Evolutionary conservation across 1,140 invertebrate genomes (phyloP), one percentile per base, ranked within the genome.

Genomic region (Zaprionus kolodkinae): DNA sequence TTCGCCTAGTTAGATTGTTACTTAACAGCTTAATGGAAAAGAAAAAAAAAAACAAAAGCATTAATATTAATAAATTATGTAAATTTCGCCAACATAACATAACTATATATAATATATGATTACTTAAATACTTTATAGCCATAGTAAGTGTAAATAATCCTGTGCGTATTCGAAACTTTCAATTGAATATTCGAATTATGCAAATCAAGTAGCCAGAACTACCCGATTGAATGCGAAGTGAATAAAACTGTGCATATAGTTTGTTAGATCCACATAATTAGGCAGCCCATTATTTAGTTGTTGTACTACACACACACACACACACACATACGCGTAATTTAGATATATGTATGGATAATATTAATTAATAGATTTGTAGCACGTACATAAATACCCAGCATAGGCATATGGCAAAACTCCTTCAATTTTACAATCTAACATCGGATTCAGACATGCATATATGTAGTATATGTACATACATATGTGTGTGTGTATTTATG

Each of bases 181-280:
- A 74, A 69, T 74, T 54, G 30, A 60, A 62, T 62, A 61, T 73
- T 25, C 35, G 56, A 54, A 54, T 71, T 65, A 74, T 62, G 71
- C 64, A 67, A 63, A 62, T 74, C 15, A 30, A 30, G 27, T 6
- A 30, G 48, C 13, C 43, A 25, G 45, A 11, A 43, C 13, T 40
- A 64, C 27, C 21, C 21, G 21, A 21, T 21, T 21, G 33, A 68
- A 15, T 68, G 45, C 75, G 65, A 86, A 81, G 71, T 86, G 82
- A 87, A 77, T 87, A 68, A 63, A 87, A 78, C 83, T 88, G 84
- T 88, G 84, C 84, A 88, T 88, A 88, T 87, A 87, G 73, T 79
- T 76, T 77, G 79, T 81, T 79, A 86, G 63, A 85, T 40, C 62
- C 66, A 65, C 61, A 76, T 76, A 79, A 67, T 59, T 64, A 72